Percentiles rank a stretch among this genome's conserved stretches.
phyloP scores from a whole-genome alignment of 64 coral and sea anemone species.

The Anthopleura sola region DNA sequence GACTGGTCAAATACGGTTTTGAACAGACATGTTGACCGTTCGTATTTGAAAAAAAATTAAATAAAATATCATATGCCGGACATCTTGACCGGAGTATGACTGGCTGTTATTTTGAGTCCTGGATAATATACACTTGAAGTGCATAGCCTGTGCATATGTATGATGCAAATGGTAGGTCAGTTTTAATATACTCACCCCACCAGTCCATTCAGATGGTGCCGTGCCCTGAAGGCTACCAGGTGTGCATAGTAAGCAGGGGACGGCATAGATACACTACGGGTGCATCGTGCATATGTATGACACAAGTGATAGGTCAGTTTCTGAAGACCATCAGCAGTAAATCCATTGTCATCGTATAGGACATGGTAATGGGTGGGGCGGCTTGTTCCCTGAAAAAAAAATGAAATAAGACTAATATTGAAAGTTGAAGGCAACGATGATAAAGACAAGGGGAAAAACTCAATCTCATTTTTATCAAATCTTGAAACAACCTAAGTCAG shows the following conservation, averaged over 20 bases:
- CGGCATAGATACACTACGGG: slow-evolving; percentile 76
- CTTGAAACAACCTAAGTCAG: too few relatives aligned
- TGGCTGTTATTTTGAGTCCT: too few relatives aligned
- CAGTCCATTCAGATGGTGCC: slow-evolving; percentile 41
- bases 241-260: slow-evolving; percentile 86
- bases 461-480: too few relatives aligned
- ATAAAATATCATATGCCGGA: too few relatives aligned
- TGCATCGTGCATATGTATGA: slow-evolving; percentile 78
- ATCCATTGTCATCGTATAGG: slow-evolving; percentile 68
- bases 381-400: slow-evolving; percentile 58
- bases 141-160: slow-evolving; percentile 64
- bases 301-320: slow-evolving; percentile 77
- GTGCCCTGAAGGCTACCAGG: slow-evolving; percentile 70
- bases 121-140: too few relatives aligned
- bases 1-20: too few relatives aligned
- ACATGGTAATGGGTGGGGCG: slow-evolving; percentile 92
- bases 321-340: slow-evolving; percentile 59
- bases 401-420: background rate
- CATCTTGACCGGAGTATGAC: too few relatives aligned
- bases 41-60: too few relatives aligned
- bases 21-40: too few relatives aligned
- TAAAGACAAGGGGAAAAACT: background rate
- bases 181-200: background rate
- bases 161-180: slow-evolving; percentile 67
- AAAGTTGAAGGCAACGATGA: background rate